Evolutionary conservation across 2,888 invertebrate genomes (phyloP), one percentile per base, ranked within the genome.

Genomic region (Helobdella robusta): DNA sequence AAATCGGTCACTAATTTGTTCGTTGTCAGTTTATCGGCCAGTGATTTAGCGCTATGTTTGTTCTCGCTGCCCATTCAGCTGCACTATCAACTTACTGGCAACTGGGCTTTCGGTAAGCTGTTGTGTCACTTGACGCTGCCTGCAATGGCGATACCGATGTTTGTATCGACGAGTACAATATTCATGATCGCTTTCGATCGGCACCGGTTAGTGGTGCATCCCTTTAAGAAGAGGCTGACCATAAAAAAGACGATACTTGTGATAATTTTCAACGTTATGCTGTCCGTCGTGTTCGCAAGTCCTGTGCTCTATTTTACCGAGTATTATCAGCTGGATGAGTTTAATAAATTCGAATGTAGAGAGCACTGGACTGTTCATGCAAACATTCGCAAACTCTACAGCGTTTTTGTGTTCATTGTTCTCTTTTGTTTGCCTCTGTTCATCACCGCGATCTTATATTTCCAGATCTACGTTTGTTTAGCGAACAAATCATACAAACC

Each of bases 41-140:
- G 77, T 0, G 77, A 78, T 67, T 74, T 78, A 28, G 69, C 73
- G 1, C 70, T 78, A 61, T 77, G 77, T 68, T 71, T 73, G 6
- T 77, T 77, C 69, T 77, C 75, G 64, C 70, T 77, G 11, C 78
- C 78, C 52, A 71, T 78, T 35, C 77, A 77, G 67, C 73, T 78
- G 20, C 74, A 77, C 70, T 77, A 78, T 68, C 76, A 76, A 67
- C 69, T 78, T 28, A 77, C 73, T 3, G 74, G 75, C 68, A 68
- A 73, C 64, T 78, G 78, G 78, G 69, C 74, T 34, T 77, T 78
- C 66, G 78, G 78, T 3, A 69, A 72, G 8, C 65, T 72, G 6
- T 67, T 78, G 66, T 78, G 78, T 66, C 73, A 72, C 56, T 72
- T 76, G 5, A 72, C 76, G 59, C 75, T 75, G 72, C 73, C 78